Evolutionary conservation across 2,888 invertebrate species (phyloP).

Genomic region (Agrochola lota): DNA sequence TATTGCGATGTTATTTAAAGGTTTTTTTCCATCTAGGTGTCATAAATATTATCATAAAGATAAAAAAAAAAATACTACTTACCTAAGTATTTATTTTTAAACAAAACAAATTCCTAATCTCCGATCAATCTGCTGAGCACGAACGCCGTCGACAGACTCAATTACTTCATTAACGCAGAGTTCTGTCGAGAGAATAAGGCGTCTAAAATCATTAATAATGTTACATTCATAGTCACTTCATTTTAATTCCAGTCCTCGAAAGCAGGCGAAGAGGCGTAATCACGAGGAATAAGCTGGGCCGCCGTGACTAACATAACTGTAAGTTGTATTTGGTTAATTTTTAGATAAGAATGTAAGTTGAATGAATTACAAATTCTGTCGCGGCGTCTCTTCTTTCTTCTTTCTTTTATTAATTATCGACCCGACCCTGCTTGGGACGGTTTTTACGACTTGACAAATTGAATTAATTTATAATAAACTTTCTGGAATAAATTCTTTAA

Average conservation of each 20-base stretch:
- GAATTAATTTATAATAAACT: not conserved
- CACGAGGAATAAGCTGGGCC: constrained; percentile 66
- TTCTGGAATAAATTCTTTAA: not conserved
- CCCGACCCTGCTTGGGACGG: too few species aligned
- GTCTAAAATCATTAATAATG: constrained; percentile 71
- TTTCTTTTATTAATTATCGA: not conserved
- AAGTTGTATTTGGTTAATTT: constrained; percentile 44
- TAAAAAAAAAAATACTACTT: too few species aligned
- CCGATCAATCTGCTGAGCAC: constrained; percentile 49
- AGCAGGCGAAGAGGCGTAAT: constrained; percentile 72
- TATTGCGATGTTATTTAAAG: not conserved
- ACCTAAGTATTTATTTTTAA: not conserved
- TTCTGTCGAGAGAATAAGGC: constrained; percentile 59
- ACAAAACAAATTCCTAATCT: constrained; percentile 35
- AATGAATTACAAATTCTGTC: not conserved
- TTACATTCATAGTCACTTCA: constrained; percentile 72
- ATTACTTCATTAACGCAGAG: constrained; percentile 62
- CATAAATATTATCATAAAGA: too few species aligned
- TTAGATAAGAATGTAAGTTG: not conserved
- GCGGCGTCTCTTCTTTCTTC: not conserved
- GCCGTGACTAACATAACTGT: constrained; percentile 37
- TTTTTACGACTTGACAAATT: not conserved
- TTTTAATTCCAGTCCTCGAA: constrained; percentile 72
- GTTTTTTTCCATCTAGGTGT: not conserved
- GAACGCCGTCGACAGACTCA: constrained; percentile 54